phyloP scores from a whole-genome alignment of 2,888 invertebrate genomes.

The Tiliacea citrago region DNA sequence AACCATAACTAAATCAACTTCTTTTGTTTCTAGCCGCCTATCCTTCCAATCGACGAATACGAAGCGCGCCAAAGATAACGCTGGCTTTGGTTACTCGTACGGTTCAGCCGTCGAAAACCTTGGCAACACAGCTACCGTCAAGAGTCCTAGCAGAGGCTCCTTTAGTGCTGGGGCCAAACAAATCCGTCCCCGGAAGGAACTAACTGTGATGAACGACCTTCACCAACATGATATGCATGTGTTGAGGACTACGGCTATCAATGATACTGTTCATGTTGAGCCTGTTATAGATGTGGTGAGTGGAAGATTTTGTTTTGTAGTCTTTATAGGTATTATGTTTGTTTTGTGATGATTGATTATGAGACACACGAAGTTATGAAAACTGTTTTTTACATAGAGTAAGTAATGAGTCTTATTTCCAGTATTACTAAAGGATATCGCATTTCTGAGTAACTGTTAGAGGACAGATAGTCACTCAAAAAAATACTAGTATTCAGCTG shows the following conservation, averaged over 20 bases:
- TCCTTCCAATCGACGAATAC: constrained; percentile 78
- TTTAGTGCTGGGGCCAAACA: constrained; percentile 63
- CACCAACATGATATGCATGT: constrained; percentile 76
- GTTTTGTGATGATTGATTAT: background rate
- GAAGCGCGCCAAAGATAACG: constrained; percentile 86
- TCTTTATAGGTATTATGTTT: background rate
- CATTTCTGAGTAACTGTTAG: background rate
- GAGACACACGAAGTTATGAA: background rate
- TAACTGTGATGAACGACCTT: constrained; percentile 68
- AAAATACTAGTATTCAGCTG: background rate
- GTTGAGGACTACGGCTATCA: constrained; percentile 85
- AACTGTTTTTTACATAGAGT: background rate
- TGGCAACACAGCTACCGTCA: constrained; percentile 64
- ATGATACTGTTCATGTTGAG: constrained; percentile 76
- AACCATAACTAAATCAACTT: constrained; percentile 1
- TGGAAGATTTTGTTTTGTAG: constrained; percentile 18
- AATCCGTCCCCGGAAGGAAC: constrained; percentile 76
- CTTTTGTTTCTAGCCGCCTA: constrained; percentile 76
- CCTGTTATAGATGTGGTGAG: constrained; percentile 78
- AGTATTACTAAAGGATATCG: background rate
- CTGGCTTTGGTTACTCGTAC: constrained; percentile 85
- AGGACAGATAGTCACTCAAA: background rate
- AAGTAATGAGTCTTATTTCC: no score
- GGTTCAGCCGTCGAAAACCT: constrained; percentile 82
- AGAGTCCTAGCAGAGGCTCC: constrained; percentile 41